Evolutionary conservation across 2,797 vertebrate genomes (phyloP).

Genomic region (Microhierax caerulescens): DNA sequence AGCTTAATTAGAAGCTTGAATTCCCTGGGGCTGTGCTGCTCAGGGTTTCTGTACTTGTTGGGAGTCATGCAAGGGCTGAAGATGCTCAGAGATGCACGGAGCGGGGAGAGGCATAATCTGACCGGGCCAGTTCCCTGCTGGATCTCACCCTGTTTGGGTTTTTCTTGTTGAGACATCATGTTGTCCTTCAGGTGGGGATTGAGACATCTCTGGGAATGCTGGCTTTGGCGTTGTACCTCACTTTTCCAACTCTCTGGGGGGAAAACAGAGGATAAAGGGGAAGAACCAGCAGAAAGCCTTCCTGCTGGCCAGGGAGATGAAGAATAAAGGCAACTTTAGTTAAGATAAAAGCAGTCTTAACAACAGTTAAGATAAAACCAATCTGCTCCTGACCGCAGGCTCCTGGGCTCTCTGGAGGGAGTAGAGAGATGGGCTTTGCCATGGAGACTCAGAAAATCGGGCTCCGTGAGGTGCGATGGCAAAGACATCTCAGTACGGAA

Average conservation of each 20-base stretch:
- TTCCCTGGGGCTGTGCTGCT: background rate
- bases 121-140: background rate
- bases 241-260: background rate
- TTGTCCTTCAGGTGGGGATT: background rate
- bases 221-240: background rate
- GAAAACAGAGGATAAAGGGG: background rate
- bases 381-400: background rate
- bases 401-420: background rate
- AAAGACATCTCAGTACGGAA: background rate
- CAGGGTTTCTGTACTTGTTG: background rate
- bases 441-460: background rate
- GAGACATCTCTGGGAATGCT: background rate
- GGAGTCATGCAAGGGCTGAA: background rate
- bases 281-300: background rate
- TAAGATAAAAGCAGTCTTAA: background rate
- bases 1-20: background rate
- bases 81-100: background rate
- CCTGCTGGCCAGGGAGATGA: background rate
- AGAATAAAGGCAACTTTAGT: background rate
- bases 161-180: background rate
- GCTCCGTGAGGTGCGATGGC: background rate
- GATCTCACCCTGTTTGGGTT: background rate
- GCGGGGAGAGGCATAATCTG: accelerated
- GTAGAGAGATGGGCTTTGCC: background rate
- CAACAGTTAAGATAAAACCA: background rate